phyloP scores from a whole-genome alignment of 1,140 invertebrate genomes.

The Steinernema feltiae region DNA sequence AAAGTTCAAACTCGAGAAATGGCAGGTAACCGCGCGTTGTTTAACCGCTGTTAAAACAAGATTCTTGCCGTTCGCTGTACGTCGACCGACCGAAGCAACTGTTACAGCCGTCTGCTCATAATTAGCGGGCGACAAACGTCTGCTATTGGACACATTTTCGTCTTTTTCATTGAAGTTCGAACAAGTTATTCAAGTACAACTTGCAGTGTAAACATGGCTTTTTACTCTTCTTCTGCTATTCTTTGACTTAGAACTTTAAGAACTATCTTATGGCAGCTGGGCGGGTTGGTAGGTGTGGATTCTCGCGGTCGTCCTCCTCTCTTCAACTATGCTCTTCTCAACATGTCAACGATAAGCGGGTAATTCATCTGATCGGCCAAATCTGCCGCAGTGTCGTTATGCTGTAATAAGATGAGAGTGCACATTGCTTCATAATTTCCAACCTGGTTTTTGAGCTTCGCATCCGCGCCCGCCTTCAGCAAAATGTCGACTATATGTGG shows the following conservation, averaged over 20 bases:
- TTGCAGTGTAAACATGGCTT: constrained; percentile 12
- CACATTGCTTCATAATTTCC: constrained; percentile 21
- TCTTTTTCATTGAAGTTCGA: background rate
- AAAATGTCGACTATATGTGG: constrained; percentile 57
- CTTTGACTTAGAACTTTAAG: constrained; percentile 9
- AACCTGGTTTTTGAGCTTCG: constrained; percentile 59
- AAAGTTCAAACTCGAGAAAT: too few relatives aligned
- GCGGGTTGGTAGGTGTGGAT: background rate
- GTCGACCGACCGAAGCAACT: too few relatives aligned
- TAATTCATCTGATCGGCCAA: constrained; percentile 20
- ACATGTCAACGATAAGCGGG: constrained; percentile 18
- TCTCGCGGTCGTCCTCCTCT: too few relatives aligned
- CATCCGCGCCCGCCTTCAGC: constrained; percentile 52
- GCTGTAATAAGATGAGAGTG: constrained; percentile 14
- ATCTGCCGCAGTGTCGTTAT: constrained; percentile 15
- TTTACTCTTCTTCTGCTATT: background rate
- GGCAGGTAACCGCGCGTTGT: too few relatives aligned
- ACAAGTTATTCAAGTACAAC: constrained; percentile 3
- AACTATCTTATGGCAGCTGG: background rate
- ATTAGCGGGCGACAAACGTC: background rate
- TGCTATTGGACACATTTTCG: background rate
- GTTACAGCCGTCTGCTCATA: too few relatives aligned
- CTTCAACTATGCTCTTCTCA: background rate
- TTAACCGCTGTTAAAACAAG: too few relatives aligned
- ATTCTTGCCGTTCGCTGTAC: too few relatives aligned